Base-by-base conservation (phyloP, 2,113 vertebrate genomes). In the Malurus elegans region DNA sequence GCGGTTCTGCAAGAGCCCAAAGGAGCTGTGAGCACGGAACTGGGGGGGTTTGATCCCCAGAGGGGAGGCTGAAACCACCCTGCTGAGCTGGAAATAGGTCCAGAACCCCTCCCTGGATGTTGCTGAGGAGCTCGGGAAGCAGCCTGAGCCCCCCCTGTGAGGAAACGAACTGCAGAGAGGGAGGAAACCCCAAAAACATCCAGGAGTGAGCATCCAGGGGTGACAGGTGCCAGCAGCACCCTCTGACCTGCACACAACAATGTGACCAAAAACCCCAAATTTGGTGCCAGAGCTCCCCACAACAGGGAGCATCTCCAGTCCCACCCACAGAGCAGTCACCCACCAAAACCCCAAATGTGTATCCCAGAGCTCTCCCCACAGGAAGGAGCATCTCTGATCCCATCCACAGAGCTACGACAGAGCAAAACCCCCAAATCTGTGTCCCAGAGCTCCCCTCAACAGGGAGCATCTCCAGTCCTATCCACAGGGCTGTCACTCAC, bases 1-100 rank as follows among this genome's bases (percentile, higher is more conserved):
- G 53, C 21, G 94, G 79, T 40, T 97, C 98, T 98, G 96, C 24
- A 97, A 97, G 73, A 82, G 82, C 64, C 58, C 71, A 74, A 16
- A 90, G 40, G 16, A 75, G 78, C 47, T 4, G 5, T 71, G 40
- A 94, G 89, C 50, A 29, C 2, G 4, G 74, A 8, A 12, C 51
- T 42, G 70, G 4, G 6, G 58, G 44, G 8, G 8, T 10, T 57
- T 36, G 6, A 17, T 24, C 61, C 57, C 58, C 28, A 53, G 48
- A 29, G 14, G 19, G 44, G 51, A 79, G 21, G 7, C 40, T 64
- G 84, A 54, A 34, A 50, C 8, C 57, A 62, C 9, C 14, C 36
- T 18, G 36, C 32, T 0, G 2, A 11, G 11, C 8, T 67, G 23
- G 8, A 29, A 56, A 42, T 10, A 4, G 48, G 11, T 17, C 60